phyloP scores from a whole-genome alignment of 92 coral and sea anemone species.

The Siderastrea radians region DNA sequence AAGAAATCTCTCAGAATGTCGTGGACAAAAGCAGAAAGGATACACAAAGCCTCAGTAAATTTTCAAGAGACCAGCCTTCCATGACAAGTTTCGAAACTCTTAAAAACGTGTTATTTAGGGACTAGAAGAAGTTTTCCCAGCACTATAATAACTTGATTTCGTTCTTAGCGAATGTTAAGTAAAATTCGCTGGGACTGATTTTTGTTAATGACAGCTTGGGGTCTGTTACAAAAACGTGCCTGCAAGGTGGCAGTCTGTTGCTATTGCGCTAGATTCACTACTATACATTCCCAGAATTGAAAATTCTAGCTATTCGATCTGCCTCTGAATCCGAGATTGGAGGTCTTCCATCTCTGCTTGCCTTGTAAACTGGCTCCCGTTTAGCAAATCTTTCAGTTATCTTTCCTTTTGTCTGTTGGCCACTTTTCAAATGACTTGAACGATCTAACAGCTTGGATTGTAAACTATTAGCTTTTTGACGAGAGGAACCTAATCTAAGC shows the following conservation, averaged over 20 bases:
- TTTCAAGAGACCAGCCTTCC: too few species aligned
- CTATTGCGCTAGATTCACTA: background rate
- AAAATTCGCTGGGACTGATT: too few species aligned
- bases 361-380: constrained; percentile 68
- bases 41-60: too few species aligned
- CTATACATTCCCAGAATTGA: constrained; percentile 41
- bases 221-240: too few species aligned
- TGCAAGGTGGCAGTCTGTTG: background rate
- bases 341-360: constrained; percentile 67
- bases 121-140: too few species aligned
- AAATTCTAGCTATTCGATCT: constrained; percentile 92
- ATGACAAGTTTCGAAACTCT: too few species aligned
- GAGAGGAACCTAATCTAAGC: constrained; percentile 75
- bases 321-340: constrained; percentile 88
- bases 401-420: constrained; percentile 31
- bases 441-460: constrained; percentile 76
- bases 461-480: constrained; percentile 5
- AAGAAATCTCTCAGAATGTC: too few species aligned
- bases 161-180: too few species aligned
- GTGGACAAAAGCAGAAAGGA: too few species aligned
- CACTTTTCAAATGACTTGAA: constrained; percentile 13
- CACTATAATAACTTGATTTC: too few species aligned
- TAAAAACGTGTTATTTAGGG: too few species aligned
- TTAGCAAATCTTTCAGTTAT: constrained; percentile 70
- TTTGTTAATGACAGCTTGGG: too few species aligned